Conservation (phyloP, 2,113 vertebrate genomes). For the Natator depressus region DNA sequence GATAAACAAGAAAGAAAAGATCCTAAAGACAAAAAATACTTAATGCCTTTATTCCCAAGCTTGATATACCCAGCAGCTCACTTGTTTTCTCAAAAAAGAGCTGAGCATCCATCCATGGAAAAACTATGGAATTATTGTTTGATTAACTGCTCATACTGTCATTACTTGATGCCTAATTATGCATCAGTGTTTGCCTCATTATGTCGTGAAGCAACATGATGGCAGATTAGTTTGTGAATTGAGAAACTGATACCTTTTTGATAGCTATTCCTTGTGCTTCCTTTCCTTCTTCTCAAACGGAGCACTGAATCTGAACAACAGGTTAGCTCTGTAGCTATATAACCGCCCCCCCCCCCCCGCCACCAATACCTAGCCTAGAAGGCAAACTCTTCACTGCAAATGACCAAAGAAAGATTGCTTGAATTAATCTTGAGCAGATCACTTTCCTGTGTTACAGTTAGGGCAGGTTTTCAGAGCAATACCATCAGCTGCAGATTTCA, state of each 20-base stretch:
- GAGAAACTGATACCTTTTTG: conserved; percentile 43
- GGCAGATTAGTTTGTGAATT: conserved; percentile 63
- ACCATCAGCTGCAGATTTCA: background rate
- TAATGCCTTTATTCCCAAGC: conserved; percentile 21
- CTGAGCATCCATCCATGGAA: conserved; percentile 29
- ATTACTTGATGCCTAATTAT: conserved; percentile 77
- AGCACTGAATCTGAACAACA: conserved; percentile 15
- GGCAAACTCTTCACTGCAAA: conserved; percentile 30
- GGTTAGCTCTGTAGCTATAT: background rate
- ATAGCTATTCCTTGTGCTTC: conserved; percentile 46
- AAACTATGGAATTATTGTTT: conserved; percentile 62
- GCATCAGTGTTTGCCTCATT: conserved; percentile 66
- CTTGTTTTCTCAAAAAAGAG: conserved; percentile 60
- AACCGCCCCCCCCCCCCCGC: background rate
- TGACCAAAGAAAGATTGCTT: background rate
- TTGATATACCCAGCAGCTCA: conserved; percentile 42
- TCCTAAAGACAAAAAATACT: conserved; percentile 25
- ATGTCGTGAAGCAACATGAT: conserved; percentile 57
- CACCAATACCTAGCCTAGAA: background rate
- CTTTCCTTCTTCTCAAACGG: background rate
- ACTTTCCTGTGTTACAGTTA: conserved; percentile 32
- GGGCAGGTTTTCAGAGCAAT: background rate
- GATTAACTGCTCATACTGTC: conserved; percentile 66
- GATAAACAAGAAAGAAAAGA: conserved; percentile 44
- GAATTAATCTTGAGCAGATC: conserved; percentile 46